These are phyloP conservation scores for Pogonocherus hispidulus DNA, from an alignment of 2,888 invertebrate species.

Conservation along the genomic window DNA sequence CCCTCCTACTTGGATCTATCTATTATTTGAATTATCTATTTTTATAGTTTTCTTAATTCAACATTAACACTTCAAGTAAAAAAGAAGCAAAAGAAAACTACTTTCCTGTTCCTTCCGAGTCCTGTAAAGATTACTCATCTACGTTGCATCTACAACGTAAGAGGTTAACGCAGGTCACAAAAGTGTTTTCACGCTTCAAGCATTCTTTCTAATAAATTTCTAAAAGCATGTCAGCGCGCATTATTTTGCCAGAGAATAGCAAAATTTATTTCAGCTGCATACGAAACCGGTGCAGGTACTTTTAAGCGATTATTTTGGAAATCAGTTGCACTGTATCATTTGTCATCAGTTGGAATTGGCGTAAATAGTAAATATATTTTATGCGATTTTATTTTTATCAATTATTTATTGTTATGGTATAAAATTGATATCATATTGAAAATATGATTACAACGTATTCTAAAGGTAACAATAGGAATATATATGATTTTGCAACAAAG, in stretches of 20 bases:
- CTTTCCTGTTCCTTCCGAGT: not conserved
- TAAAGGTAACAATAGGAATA: too few species aligned
- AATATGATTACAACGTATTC: too few species aligned
- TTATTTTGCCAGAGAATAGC: not conserved
- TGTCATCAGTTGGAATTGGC: not conserved
- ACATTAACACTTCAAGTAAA: not conserved
- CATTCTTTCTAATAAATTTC: slow-evolving; percentile 1
- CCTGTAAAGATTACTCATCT: not conserved
- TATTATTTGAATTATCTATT: too few species aligned
- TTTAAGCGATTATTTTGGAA: not conserved
- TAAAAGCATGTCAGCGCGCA: slow-evolving; percentile 9
- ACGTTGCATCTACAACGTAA: not conserved
- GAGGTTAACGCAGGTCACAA: not conserved
- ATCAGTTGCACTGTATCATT: not conserved
- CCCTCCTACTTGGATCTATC: too few species aligned
- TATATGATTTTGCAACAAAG: too few species aligned
- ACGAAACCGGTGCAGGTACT: not conserved
- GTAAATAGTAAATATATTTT: not conserved
- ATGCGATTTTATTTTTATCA: too few species aligned
- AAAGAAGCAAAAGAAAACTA: not conserved
- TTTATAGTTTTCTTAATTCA: too few species aligned
- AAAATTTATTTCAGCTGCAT: slow-evolving; percentile 6
- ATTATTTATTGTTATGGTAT: too few species aligned
- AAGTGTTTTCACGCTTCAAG: not conserved
- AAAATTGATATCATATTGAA: too few species aligned